Evolutionary conservation across 2,888 invertebrate species (phyloP).

Genomic region (Eucriotettix oculatus): DNA sequence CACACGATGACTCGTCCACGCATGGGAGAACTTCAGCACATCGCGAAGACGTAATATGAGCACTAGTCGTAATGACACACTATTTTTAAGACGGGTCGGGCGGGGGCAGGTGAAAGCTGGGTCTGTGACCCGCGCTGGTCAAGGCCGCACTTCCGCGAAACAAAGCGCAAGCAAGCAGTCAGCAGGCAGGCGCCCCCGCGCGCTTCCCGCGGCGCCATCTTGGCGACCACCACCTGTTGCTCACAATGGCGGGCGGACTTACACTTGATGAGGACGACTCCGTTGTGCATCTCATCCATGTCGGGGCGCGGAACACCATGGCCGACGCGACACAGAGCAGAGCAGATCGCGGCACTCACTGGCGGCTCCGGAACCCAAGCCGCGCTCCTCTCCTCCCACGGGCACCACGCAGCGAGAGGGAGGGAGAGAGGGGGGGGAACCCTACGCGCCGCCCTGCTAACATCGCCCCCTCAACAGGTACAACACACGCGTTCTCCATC

Average conservation of each 20-base stretch:
- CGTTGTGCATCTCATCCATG: slow-evolving; percentile 54
- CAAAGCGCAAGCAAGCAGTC: neutral
- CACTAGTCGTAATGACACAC: too few species aligned
- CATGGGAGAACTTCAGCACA: too few species aligned
- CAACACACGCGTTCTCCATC: too few species aligned
- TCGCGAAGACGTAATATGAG: too few species aligned
- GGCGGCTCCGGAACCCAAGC: neutral
- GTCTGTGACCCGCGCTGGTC: neutral
- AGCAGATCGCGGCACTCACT: neutral
- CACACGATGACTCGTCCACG: too few species aligned
- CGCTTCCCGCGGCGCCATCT: neutral
- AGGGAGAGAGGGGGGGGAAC: too few species aligned
- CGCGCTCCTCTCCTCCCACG: neutral
- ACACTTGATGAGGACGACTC: slow-evolving; percentile 58
- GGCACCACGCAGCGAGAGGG: neutral
- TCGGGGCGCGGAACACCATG: slow-evolving; percentile 21
- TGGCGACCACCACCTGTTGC: slow-evolving; percentile 48
- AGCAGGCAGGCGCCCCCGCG: neutral
- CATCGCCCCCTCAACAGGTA: too few species aligned
- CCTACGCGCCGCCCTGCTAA: too few species aligned
- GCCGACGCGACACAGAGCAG: neutral
- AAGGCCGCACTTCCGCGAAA: neutral
- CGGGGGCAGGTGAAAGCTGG: too few species aligned
- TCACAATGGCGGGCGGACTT: slow-evolving; percentile 43
- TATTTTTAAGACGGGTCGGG: too few species aligned